Evolutionary conservation across 2,797 vertebrate species (phyloP).

Genomic region (Emys orbicularis): DNA sequence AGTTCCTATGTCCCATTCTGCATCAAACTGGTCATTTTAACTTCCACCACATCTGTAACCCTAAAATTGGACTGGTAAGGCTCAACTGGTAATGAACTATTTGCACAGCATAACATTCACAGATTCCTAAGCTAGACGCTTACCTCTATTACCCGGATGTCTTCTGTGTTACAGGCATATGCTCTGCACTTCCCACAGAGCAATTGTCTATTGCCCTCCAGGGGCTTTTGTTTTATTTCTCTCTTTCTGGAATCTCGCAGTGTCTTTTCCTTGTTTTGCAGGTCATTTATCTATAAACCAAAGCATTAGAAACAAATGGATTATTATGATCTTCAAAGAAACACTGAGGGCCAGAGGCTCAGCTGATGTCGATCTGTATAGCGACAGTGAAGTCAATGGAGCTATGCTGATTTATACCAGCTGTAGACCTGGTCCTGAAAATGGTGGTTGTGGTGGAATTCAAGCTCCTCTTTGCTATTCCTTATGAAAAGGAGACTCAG

Average conservation of each 20-base stretch:
- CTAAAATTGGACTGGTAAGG: not conserved
- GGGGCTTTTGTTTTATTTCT: not conserved
- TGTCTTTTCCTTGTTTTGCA: slow-evolving; percentile 77
- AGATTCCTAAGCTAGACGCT: not conserved
- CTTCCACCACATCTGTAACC: not conserved
- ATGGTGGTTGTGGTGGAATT: not conserved
- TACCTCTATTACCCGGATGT: slow-evolving; percentile 81
- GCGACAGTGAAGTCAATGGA: no score
- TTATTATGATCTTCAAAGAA: not conserved
- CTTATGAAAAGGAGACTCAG: not conserved
- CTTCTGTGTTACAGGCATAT: slow-evolving; percentile 72
- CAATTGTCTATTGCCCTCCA: slow-evolving; percentile 64
- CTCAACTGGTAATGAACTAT: not conserved
- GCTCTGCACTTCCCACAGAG: slow-evolving; percentile 80
- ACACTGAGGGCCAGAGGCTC: not conserved
- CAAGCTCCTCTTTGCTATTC: not conserved
- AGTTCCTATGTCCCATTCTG: not conserved
- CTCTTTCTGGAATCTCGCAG: slow-evolving; percentile 67
- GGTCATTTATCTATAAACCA: slow-evolving; percentile 40
- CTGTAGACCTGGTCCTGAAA: not conserved
- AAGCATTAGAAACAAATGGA: not conserved
- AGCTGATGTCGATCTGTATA: not conserved
- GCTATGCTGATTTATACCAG: not conserved
- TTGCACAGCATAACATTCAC: not conserved
- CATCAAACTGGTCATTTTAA: not conserved